Base-by-base conservation (phyloP, 2,888 invertebrate species). In the Melieria crassipennis region DNA sequence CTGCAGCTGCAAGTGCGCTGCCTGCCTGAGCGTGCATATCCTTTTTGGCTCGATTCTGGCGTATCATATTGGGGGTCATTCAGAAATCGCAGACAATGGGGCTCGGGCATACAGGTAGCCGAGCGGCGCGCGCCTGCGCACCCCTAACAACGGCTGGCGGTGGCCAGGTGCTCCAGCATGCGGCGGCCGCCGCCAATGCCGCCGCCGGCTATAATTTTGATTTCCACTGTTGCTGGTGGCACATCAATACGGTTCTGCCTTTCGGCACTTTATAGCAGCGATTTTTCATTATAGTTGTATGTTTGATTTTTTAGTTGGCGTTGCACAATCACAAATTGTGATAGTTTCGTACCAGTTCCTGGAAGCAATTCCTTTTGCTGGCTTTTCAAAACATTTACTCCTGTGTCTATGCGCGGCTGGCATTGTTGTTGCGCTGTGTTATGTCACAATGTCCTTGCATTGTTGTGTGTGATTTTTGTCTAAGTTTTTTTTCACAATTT, bases 361-460 rank as follows among this genome's bases (percentile, higher is more conserved):
- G 79, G 84, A 84, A 84, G 81, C 82, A 84, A 83, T 84, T 83
- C 80, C 83, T 80, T 83, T 83, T 77, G 78, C 78, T 84, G 83
- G 84, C 84, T 84, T 84, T 83, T 83, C 82, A 83, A 82, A 82
- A 83, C 82, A 84, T 83, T 84, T 80, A 82, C 80, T 79, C 77
- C 80, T 81, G 75, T 82, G 79, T 83, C 76, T 78, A 71, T 76
- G 75, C 13, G 66, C 52, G 58, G 57, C 66, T 45, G 48, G 13
- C 64, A 52, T 70, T 65, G 66, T 69, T 66, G 65, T 50, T 48
- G 58, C 11, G 63, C 52, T 71, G 66, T 62, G 60, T 81, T 79
- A 81, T 81, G 76, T 77, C 75, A 76, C 75, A 75, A 75, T 78
- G 76, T 79, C 78, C 78, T 75, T 73, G 66, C 61, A 48, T 66